Evolutionary conservation across 2,797 vertebrate genomes (phyloP).

Genomic region (Ctenopoma kingsleyae): DNA sequence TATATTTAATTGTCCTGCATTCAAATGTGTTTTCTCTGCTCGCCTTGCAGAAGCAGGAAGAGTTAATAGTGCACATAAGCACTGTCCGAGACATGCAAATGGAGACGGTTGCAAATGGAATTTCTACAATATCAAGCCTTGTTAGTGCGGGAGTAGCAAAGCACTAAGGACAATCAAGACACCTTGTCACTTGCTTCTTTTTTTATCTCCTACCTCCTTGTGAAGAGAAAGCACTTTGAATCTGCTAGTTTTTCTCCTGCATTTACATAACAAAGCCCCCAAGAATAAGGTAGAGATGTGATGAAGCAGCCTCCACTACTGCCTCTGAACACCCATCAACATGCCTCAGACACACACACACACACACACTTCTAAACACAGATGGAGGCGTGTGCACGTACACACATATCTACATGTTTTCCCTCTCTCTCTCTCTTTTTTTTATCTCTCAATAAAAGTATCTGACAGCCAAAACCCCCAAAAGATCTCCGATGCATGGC

Average conservation of each 20-base stretch:
- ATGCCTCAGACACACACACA: slow-evolving; percentile 52
- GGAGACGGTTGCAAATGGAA: slow-evolving; percentile 92
- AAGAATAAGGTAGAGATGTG: slow-evolving; percentile 95
- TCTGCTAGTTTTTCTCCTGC: slow-evolving; percentile 90
- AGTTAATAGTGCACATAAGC: slow-evolving; percentile 90
- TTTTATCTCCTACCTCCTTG: slow-evolving; percentile 93
- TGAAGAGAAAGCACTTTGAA: slow-evolving; percentile 98
- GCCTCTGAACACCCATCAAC: slow-evolving; percentile 76
- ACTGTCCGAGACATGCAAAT: slow-evolving; percentile 92
- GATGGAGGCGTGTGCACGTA: slow-evolving; percentile 27
- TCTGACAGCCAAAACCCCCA: slow-evolving; percentile 92
- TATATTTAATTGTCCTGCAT: slow-evolving; percentile 52
- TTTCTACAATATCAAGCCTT: slow-evolving; percentile 96
- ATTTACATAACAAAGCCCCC: slow-evolving; percentile 99
- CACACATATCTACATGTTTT: slow-evolving; percentile 53
- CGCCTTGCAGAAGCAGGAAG: slow-evolving; percentile 55
- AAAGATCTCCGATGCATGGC: slow-evolving; percentile 92
- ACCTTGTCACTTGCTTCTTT: slow-evolving; percentile 92
- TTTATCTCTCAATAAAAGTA: slow-evolving; percentile 87
- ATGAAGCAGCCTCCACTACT: slow-evolving; percentile 84
- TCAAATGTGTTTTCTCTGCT: slow-evolving; percentile 27
- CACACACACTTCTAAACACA: slow-evolving; percentile 32
- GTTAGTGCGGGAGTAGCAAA: slow-evolving; percentile 94
- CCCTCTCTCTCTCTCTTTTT: slow-evolving; percentile 31
- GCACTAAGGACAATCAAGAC: slow-evolving; percentile 96